Percentiles rank a stretch among this genome's conserved stretches.
phyloP scores from a whole-genome alignment of 2,113 vertebrate genomes.

The Oxygymnocypris stewartii region DNA sequence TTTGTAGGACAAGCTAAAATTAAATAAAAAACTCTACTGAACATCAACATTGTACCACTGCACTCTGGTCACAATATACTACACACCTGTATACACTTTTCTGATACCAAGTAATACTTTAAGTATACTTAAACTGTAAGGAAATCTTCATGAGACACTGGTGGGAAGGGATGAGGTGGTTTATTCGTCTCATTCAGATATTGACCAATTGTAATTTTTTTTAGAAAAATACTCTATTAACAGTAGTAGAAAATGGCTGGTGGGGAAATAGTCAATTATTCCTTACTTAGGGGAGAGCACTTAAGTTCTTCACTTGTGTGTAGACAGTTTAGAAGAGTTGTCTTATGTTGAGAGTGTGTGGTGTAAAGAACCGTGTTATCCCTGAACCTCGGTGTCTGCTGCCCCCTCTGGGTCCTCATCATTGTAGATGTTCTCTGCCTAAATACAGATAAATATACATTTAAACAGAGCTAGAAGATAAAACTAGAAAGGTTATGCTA shows the following conservation, averaged over 20 bases:
- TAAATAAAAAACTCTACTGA: constrained; percentile 9
- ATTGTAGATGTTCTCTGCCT: constrained; percentile 99
- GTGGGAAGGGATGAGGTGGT: constrained; percentile 9
- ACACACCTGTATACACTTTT: neutral
- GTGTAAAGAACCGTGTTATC: constrained; percentile 36
- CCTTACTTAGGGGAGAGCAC: constrained; percentile 25
- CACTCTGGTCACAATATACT: constrained; percentile 39
- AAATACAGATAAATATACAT: constrained; percentile 13
- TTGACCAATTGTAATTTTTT: constrained; percentile 42
- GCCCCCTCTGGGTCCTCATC: constrained; percentile 96
- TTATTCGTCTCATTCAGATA: constrained; percentile 15
- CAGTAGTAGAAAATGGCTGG: constrained; percentile 38
- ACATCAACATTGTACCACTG: constrained; percentile 32
- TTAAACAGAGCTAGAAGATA: neutral
- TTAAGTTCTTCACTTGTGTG: constrained; percentile 26
- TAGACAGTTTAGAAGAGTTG: constrained; percentile 38
- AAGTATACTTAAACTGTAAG: constrained; percentile 14
- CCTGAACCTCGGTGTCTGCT: constrained; percentile 90
- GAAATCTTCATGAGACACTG: constrained; percentile 7
- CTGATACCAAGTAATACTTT: constrained; percentile 16
- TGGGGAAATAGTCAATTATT: neutral
- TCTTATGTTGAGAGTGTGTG: constrained; percentile 17
- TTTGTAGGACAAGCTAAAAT: constrained; percentile 13
- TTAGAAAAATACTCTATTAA: constrained; percentile 62
- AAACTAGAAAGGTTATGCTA: neutral